Evolutionary conservation across 2,888 invertebrate species (phyloP).

Genomic region (Watsonalla cultraria): DNA sequence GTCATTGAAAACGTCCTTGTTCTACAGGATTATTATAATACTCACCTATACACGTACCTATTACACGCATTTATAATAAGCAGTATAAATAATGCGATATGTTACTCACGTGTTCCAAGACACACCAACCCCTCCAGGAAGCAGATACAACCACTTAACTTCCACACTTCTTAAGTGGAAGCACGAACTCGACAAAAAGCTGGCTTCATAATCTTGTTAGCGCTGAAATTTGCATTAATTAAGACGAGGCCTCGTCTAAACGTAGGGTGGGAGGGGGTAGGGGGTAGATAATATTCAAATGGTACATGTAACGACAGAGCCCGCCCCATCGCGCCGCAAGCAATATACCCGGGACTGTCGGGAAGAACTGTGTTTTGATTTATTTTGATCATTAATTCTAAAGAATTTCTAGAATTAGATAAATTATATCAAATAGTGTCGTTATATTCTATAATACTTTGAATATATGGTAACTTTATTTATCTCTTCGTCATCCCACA

Average conservation of each 20-base stretch:
- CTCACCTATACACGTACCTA: too few relatives aligned
- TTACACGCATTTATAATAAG: too few relatives aligned
- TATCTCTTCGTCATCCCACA: too few relatives aligned
- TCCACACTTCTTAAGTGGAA: conserved; percentile 48
- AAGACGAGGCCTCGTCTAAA: conserved; percentile 73
- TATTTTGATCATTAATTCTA: neutral
- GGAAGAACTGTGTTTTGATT: conserved; percentile 22
- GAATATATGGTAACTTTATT: too few relatives aligned
- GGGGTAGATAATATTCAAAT: conserved; percentile 78
- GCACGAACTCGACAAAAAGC: conserved; percentile 62
- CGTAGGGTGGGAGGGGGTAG: conserved; percentile 34
- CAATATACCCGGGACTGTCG: conserved; percentile 64
- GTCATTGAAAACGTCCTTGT: too few relatives aligned
- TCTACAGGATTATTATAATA: too few relatives aligned
- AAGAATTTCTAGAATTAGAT: too few relatives aligned
- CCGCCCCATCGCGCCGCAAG: conserved; percentile 65
- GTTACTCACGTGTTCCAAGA: conserved; percentile 1
- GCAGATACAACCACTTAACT: conserved; percentile 49
- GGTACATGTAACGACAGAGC: conserved; percentile 76
- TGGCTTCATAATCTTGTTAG: conserved; percentile 78
- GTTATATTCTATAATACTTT: too few relatives aligned
- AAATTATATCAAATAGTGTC: too few relatives aligned
- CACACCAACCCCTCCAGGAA: conserved; percentile 11
- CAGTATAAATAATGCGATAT: neutral
- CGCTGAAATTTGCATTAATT: conserved; percentile 79